Conservation (phyloP, 92 coral and sea anemone genomes). For the Porites cylindrica region DNA sequence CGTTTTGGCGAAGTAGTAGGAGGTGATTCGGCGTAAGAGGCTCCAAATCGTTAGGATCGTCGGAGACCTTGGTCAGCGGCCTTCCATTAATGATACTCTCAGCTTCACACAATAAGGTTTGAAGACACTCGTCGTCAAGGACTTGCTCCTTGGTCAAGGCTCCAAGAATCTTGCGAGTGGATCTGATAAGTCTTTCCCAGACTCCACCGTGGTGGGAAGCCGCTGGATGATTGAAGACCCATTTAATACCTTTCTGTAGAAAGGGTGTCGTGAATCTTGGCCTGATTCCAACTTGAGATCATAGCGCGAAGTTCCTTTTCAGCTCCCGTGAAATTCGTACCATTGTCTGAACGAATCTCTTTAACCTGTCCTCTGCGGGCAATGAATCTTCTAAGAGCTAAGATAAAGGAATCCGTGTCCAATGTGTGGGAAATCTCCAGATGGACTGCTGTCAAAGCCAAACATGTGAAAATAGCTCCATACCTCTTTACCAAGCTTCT, state of each 20-base stretch:
- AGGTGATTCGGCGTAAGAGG: too few species aligned
- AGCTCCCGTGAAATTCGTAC: too few species aligned
- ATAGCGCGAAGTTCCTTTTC: constrained; percentile 35
- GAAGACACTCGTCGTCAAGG: too few species aligned
- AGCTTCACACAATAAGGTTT: too few species aligned
- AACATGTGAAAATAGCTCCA: constrained; percentile 26
- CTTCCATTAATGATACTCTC: too few species aligned
- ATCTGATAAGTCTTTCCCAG: constrained; percentile 33
- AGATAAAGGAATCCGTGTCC: constrained; percentile 35
- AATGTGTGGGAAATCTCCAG: constrained; percentile 33
- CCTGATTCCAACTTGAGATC: constrained; percentile 35
- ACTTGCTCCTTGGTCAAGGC: too few species aligned
- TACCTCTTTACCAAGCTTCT: constrained; percentile 5
- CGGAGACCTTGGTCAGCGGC: too few species aligned
- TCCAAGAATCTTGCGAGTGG: too few species aligned
- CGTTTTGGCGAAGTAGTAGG: too few species aligned
- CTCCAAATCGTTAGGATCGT: too few species aligned
- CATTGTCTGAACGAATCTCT: constrained; percentile 16
- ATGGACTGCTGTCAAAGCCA: constrained; percentile 32
- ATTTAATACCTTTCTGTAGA: constrained; percentile 20
- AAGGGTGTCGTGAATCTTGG: constrained; percentile 18
- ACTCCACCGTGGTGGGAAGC: constrained; percentile 2
- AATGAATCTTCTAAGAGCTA: constrained; percentile 21
- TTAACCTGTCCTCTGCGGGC: constrained; percentile 32
- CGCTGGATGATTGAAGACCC: constrained; percentile 33